Percentiles rank a stretch among this genome's conserved stretches.
Conservation (phyloP, 2,888 invertebrate species). For the Mongoloraphidia duomilia region DNA sequence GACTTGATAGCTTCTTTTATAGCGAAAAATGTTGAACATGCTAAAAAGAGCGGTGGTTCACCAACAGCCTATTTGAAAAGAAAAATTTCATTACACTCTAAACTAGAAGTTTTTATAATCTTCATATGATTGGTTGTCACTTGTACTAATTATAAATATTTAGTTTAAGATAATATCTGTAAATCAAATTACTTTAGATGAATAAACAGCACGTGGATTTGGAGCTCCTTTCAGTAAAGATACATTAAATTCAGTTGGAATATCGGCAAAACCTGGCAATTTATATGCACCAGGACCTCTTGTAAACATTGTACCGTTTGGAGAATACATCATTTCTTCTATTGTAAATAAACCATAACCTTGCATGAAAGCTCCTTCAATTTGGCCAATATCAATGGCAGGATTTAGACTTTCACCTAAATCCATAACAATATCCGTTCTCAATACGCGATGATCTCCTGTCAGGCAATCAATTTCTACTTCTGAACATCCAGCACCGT, state of each 20-base stretch:
- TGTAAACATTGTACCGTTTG: constrained; percentile 65
- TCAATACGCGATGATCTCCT: constrained; percentile 79
- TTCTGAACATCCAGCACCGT: constrained; percentile 72
- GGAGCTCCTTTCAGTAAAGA: constrained; percentile 79
- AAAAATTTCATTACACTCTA: neutral
- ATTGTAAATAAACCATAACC: constrained; percentile 86
- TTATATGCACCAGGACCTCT: constrained; percentile 90
- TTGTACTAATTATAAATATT: neutral
- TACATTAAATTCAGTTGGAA: constrained; percentile 85
- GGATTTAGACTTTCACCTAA: constrained; percentile 90
- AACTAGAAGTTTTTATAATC: too few relatives aligned
- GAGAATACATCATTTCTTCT: constrained; percentile 80
- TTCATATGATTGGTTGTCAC: too few relatives aligned
- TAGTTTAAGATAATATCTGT: neutral
- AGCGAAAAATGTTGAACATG: constrained; percentile 78
- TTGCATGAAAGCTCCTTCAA: constrained; percentile 90
- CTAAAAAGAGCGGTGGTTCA: constrained; percentile 87
- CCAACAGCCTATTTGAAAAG: constrained; percentile 65
- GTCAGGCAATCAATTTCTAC: constrained; percentile 91
- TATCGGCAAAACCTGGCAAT: constrained; percentile 83
- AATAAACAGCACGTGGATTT: constrained; percentile 84
- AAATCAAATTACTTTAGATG: constrained; percentile 63
- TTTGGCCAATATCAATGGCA: constrained; percentile 91
- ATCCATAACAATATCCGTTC: constrained; percentile 94
- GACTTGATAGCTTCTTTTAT: constrained; percentile 75